Evolutionary conservation across 2,113 vertebrate species (phyloP).

Genomic region (Halcyon senegalensis): DNA sequence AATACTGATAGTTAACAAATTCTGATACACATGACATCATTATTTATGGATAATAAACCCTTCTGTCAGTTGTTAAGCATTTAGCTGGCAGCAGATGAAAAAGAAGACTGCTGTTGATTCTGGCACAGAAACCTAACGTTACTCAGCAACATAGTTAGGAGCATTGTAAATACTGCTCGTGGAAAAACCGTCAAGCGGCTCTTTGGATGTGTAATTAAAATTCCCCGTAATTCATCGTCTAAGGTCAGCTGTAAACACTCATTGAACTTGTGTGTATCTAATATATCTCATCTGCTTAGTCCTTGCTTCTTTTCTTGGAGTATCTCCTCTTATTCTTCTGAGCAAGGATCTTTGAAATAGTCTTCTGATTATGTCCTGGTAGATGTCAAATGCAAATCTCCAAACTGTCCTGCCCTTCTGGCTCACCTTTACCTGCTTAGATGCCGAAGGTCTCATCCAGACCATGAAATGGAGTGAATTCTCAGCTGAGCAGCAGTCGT

Average conservation of each 20-base stretch:
- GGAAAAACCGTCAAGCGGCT: neutral
- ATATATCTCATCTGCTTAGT: neutral
- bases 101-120: constrained; percentile 38
- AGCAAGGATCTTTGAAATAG: neutral
- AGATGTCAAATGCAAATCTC: neutral
- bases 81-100: constrained; percentile 47
- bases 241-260: constrained; percentile 32
- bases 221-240: neutral
- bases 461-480: neutral
- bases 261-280: neutral
- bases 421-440: neutral
- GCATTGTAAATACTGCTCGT: neutral
- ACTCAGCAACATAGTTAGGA: constrained; percentile 36
- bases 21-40: constrained; percentile 24
- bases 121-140: constrained; percentile 27
- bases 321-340: neutral
- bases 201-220: constrained; percentile 40
- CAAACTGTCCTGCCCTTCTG: neutral
- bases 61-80: constrained; percentile 15
- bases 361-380: neutral
- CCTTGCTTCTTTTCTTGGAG: neutral
- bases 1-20: constrained; percentile 48
- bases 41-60: constrained; percentile 29
- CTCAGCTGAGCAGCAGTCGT: neutral
- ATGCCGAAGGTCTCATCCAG: neutral